phyloP scores from a whole-genome alignment of 2,888 invertebrate species.

The Callyntrura sp. region DNA sequence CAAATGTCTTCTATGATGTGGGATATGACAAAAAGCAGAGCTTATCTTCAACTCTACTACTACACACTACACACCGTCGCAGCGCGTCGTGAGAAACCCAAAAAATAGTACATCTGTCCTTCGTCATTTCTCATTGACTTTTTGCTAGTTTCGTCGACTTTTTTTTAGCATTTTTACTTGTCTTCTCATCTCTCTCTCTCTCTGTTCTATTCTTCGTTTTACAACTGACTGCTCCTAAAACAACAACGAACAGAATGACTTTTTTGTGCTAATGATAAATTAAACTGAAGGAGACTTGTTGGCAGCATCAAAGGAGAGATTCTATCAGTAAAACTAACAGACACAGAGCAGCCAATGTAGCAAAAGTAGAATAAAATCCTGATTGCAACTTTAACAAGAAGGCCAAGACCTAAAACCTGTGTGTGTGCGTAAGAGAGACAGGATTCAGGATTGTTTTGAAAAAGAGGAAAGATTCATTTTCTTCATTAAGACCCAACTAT shows the following conservation, averaged over 20 bases:
- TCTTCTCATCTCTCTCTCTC: background rate
- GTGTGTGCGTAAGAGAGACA: conserved; percentile 24
- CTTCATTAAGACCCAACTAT: conserved; percentile 16
- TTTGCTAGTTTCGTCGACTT: conserved; percentile 44
- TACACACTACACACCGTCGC: background rate
- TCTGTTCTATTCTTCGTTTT: conserved; percentile 24
- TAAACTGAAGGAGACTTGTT: conserved; percentile 65
- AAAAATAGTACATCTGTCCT: conserved; percentile 51
- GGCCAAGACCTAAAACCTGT: conserved; percentile 26
- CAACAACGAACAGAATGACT: conserved; percentile 1
- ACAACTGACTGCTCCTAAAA: conserved; percentile 31
- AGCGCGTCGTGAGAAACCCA: background rate
- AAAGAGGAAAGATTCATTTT: conserved; percentile 47
- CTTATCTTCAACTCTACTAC: conserved; percentile 14
- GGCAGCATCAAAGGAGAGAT: conserved; percentile 66
- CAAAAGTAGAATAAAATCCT: conserved; percentile 9
- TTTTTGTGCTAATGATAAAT: conserved; percentile 56
- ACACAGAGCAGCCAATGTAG: conserved; percentile 10
- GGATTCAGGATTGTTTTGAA: conserved; percentile 43
- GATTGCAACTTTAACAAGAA: conserved; percentile 23
- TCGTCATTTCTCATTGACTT: conserved; percentile 49
- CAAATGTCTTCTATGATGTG: too few species aligned
- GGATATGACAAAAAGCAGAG: background rate
- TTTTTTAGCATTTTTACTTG: conserved; percentile 14
- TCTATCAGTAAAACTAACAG: conserved; percentile 27